Base-by-base conservation (phyloP, 2,888 invertebrate genomes). In the Rhynchonema sp. region DNA sequence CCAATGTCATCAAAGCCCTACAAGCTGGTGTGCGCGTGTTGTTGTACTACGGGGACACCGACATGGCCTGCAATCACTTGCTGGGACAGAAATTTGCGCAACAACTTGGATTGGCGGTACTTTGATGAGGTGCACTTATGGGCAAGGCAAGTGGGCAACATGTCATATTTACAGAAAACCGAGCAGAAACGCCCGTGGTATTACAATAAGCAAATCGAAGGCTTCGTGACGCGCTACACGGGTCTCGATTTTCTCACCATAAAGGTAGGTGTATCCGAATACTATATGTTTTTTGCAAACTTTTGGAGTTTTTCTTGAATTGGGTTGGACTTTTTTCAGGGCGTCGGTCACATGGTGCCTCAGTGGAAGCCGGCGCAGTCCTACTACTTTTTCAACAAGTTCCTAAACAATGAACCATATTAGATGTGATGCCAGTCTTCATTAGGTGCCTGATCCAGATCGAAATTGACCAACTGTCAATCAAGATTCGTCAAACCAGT, bases 21-120 rank as follows among this genome's bases (percentile, higher is more conserved):
- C 9, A 27, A 9, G 6, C 27, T n/a, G 28, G 49, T 1, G 22
- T 57, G 28, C 38, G 49, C 1, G 57, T 57, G 2, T 49, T 57
- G 27, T 29, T 57, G 46, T 57, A 57, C 29, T 57, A 57, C 29
- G 57, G 57, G 13, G 57, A 57, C 49, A 52, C 57, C n/a, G 57
- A 57, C 49, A 27, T 57, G 49, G 28, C 49, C 23, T 57, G 57
- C 57, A 57, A 57, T 63, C 74, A 72, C 63, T 68, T 75, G 1
- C 73, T 73, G 52, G 73, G 72, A 61, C 70, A 75, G 61, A 73
- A 73, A 73, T 75, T 75, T 64, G 68, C 71, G 22, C 22, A 61
- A 22, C 13, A 20, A 17, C 57, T 61, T 13, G 49, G 55, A 26
- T 23, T 49, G 2, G 17, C 49, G 17, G 61, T 60, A 46, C 46